These are phyloP conservation scores for Struthio camelus DNA, from an alignment of 2,113 vertebrate species.

Conservation along the genomic window DNA sequence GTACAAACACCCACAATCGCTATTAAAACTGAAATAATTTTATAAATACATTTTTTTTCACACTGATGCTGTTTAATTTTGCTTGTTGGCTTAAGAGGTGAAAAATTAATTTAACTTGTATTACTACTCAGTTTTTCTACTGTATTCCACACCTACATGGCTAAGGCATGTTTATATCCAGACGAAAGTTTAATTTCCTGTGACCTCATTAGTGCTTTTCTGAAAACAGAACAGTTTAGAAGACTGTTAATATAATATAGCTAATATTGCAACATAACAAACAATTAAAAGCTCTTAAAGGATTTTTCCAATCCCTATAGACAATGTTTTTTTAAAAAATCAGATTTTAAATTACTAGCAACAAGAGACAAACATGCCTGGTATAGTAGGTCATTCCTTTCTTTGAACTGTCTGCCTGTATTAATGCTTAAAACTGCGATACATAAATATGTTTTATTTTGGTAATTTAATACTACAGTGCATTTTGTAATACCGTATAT, in stretches of 20 bases:
- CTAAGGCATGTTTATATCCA: neutral
- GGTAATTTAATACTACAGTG: neutral
- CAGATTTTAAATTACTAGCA: neutral
- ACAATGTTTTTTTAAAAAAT: neutral
- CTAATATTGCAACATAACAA: neutral
- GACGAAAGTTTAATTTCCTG: neutral
- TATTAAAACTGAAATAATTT: neutral
- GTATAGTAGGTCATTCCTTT: neutral
- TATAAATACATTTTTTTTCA: neutral
- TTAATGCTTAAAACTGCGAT: neutral
- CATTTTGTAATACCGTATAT: neutral
- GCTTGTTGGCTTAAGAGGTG: neutral
- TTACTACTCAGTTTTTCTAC: neutral
- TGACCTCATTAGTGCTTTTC: neutral
- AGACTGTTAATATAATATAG: neutral
- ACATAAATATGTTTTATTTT: neutral
- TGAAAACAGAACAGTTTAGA: neutral
- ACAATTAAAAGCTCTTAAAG: neutral
- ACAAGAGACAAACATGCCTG: neutral
- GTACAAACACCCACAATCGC: neutral
- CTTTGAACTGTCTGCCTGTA: neutral
- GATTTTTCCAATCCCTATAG: neutral
- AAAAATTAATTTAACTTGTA: neutral
- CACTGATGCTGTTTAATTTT: neutral
- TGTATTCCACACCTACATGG: neutral